These are phyloP conservation scores for Anaspis maculata DNA, from an alignment of 2,888 invertebrate species.

Conservation along the genomic window DNA sequence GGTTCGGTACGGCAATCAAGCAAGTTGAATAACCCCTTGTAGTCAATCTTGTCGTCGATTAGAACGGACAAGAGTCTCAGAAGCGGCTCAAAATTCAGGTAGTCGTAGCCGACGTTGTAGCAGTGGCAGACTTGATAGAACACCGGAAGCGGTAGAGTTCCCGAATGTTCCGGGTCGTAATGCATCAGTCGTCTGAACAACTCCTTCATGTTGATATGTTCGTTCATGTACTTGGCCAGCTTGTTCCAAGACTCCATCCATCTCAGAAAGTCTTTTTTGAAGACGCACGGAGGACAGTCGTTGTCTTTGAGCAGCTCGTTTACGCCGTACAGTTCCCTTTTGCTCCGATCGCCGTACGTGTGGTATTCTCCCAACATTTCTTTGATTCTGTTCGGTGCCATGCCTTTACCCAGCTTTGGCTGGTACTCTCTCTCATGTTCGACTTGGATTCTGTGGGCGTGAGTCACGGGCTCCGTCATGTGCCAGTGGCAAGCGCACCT, in stretches of 20 bases:
- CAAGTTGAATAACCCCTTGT: conserved; percentile 45
- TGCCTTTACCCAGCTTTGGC: conserved; percentile 38
- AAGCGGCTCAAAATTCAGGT: conserved; percentile 45
- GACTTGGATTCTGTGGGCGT: conserved; percentile 41
- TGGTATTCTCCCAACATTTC: conserved; percentile 41
- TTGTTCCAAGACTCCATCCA: conserved; percentile 45
- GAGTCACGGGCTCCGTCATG: conserved; percentile 32
- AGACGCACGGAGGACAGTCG: conserved; percentile 25
- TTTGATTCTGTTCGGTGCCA: conserved; percentile 37
- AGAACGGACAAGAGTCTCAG: conserved; percentile 44
- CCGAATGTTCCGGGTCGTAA: conserved; percentile 29
- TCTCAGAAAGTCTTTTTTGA: conserved; percentile 39
- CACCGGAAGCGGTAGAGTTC: conserved; percentile 35
- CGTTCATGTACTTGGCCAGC: conserved; percentile 12
- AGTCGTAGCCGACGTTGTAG: conserved; percentile 43
- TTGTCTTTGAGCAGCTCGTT: conserved; percentile 40
- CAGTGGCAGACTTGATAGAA: conserved; percentile 43
- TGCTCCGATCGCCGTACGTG: conserved; percentile 41
- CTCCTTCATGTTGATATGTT: conserved; percentile 20
- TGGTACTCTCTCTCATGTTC: conserved; percentile 38
- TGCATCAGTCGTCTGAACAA: conserved; percentile 24
- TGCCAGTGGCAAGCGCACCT: conserved; percentile 41
- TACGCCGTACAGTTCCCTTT: conserved; percentile 40
- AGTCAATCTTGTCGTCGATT: conserved; percentile 43
- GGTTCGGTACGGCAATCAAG: conserved; percentile 43